Evolutionary conservation across 53 echinoderm and acorn worm species (phyloP).

Genomic region (Crossaster papposus): DNA sequence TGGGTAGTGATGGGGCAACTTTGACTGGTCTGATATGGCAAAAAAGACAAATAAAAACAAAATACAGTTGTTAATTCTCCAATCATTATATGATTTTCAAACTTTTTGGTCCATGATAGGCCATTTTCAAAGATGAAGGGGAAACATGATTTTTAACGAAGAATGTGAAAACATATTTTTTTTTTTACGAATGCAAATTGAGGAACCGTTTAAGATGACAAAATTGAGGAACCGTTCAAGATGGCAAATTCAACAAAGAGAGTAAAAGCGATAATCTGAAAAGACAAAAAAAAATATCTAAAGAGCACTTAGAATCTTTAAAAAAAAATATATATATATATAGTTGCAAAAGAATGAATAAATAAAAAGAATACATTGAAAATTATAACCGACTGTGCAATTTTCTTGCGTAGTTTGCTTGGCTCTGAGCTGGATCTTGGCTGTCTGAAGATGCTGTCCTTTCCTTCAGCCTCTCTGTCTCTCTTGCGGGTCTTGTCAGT

Average conservation of each 20-base stretch:
- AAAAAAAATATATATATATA: too few relatives aligned
- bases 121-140: too few relatives aligned
- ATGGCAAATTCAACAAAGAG: too few relatives aligned
- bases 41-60: background rate
- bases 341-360: background rate
- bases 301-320: too few relatives aligned
- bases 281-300: too few relatives aligned
- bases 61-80: background rate
- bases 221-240: too few relatives aligned
- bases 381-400: conserved; percentile 37
- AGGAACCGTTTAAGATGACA: too few relatives aligned
- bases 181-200: too few relatives aligned
- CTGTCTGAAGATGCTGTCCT: conserved; percentile 56
- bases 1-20: conserved; percentile 40
- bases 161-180: too few relatives aligned
- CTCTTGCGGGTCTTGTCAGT: conserved; percentile 7
- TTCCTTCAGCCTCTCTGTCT: conserved; percentile 9
- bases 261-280: too few relatives aligned
- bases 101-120: too few relatives aligned
- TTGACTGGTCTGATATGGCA: conserved; percentile 23
- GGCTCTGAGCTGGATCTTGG: conserved; percentile 45
- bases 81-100: background rate
- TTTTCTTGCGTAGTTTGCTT: conserved; percentile 36
- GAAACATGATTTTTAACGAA: too few relatives aligned
- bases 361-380: background rate